Conservation (phyloP, 2,797 vertebrate species). For the Sciaenops ocellatus region DNA sequence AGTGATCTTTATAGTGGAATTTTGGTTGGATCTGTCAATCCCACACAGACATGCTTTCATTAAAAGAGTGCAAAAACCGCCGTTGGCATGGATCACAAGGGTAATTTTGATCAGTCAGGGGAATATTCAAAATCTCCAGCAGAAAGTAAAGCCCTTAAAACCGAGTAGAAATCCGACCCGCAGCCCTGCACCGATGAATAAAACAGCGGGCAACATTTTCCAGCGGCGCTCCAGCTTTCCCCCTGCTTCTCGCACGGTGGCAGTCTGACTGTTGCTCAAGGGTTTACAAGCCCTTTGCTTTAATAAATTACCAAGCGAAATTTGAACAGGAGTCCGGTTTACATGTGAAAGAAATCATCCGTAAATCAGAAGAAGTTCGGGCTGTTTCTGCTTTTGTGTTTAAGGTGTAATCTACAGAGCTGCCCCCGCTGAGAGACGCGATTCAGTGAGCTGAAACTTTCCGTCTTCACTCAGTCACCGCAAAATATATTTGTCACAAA, state of each 20-base stretch:
- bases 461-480: conserved; percentile 31
- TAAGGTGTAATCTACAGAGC: neutral
- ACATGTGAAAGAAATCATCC: neutral
- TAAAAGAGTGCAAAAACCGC: conserved; percentile 1
- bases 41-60: neutral
- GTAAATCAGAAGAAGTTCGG: neutral
- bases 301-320: conserved; percentile 6
- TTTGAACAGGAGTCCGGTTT: neutral
- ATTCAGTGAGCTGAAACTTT: conserved; percentile 73
- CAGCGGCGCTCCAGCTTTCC: conserved; percentile 52
- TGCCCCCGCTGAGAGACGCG: conserved; percentile 14
- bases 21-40: conserved; percentile 12
- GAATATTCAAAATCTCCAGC: neutral
- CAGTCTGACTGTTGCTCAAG: conserved; percentile 65
- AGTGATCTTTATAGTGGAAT: conserved; percentile 22
- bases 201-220: conserved; percentile 45
- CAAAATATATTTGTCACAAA: conserved; percentile 3
- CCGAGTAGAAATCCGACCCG: conserved; percentile 35
- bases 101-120: neutral
- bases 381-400: neutral
- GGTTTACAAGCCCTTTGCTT: conserved; percentile 1
- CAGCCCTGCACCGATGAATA: conserved; percentile 45
- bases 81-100: neutral
- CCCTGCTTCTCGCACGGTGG: conserved; percentile 73
- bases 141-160: conserved; percentile 28